Evolutionary conservation across 2,113 vertebrate species (phyloP), one percentile per base, ranked within the genome.

Genomic region (Heterochromis multidens): DNA sequence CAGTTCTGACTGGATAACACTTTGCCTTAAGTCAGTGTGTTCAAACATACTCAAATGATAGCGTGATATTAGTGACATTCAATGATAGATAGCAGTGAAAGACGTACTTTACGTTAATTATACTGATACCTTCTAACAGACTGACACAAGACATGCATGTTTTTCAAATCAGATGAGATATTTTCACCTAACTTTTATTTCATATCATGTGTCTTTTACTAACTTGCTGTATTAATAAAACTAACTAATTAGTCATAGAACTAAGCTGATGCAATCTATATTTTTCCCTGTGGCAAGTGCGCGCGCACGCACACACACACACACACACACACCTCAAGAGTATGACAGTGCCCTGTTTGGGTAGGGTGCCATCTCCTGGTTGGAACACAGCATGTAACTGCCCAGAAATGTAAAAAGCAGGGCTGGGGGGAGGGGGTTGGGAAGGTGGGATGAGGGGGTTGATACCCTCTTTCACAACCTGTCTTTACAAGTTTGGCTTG

Each of bases 341-440:
- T 79, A 85, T 89, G 83, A 86, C 83, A 90, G 84, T 40, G 56
- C 90, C 90, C 89, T 88, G 95, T 94, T 97, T 97, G 97, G 95
- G 94, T 96, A 96, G 93, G 95, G 97, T 97, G 97, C 98, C 98
- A 97, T 96, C 98, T 99, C 96, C 97, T 97, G 98, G 98, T 93
- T 85, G 80, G 81, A 92, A 83, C 25, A 91, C 46, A 88, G 86
- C 85, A 91, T 87, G 79, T 87, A 80, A 72, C 63, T 46, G 87
- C 12, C 60, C n/a, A 82, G 54, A 54, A 25, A 56, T 77, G 31
- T 67, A 52, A 33, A 70, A 76, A 74, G 19, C 58, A 31, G 37
- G 19, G n/a, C 29, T 77, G 21, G 40, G 9, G 29, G 54, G 35
- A 17, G 40, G 9, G 29, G 54, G 35, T n/a, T 17, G 65, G 56